Conservation (phyloP, 2,113 vertebrate genomes). For the Peucedramus taeniatus region DNA sequence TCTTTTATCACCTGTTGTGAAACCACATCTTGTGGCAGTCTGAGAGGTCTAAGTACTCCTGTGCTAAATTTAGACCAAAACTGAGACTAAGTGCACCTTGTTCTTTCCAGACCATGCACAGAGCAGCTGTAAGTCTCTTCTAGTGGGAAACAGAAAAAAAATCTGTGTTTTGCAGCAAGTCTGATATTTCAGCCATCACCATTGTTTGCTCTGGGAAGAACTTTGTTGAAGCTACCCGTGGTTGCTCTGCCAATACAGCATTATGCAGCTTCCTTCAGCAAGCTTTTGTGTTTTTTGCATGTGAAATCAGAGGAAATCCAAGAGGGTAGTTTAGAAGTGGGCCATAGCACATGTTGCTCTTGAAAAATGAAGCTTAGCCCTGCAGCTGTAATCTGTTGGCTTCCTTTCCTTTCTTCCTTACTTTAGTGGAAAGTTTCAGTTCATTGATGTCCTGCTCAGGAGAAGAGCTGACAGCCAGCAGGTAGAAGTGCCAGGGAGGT, state of each 20-base stretch:
- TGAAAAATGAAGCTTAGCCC: neutral
- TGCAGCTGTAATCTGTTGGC: neutral
- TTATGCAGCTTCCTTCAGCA: neutral
- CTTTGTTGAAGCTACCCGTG: neutral
- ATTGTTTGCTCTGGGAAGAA: neutral
- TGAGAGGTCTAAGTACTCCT: neutral
- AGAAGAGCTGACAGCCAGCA: neutral
- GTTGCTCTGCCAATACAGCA: neutral
- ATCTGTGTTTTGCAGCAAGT: neutral
- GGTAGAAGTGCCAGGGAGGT: neutral
- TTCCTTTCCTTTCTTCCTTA: neutral
- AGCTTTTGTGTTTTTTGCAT: neutral
- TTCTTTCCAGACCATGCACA: neutral
- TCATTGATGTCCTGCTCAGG: neutral
- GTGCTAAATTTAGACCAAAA: neutral
- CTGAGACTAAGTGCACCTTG: neutral
- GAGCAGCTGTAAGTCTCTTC: neutral
- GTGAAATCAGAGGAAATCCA: neutral
- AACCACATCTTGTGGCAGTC: neutral
- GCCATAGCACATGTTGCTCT: neutral
- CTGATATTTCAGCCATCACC: neutral
- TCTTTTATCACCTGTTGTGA: neutral
- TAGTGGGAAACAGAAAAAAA: neutral
- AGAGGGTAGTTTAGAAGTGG: neutral
- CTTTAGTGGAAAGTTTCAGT: neutral